Base-by-base conservation (phyloP, 2,888 invertebrate species). In the Hirtodrosophila duncani region DNA sequence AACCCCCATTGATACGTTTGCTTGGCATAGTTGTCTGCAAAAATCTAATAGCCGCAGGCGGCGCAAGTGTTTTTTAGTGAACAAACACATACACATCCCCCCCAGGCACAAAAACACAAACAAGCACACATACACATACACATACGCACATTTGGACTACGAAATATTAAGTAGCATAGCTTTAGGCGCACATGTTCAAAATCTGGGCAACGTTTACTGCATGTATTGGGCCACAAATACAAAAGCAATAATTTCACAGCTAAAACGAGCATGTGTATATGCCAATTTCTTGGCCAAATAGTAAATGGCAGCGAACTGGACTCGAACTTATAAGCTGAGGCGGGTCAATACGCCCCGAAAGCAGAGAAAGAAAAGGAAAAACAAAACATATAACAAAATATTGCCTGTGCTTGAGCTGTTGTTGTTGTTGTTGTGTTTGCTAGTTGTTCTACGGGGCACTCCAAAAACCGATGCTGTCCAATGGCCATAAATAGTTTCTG, bases 301-400 rank as follows among this genome's bases (percentile, higher is more conserved):
- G 69, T 80, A 72, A 71, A 74, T 72, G 66, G 34, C 59, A 80
- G 57, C 56, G 64, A 55, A 48, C 69, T 63, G 51, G 60, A 72
- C 77, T 74, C n/a, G 80, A 80, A 77, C 70, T 78, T 78, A 69
- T 77, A 80, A 80, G 78, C 79, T 61, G 53, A 46, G 59, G 51
- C 63, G 63, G 68, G 57, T 64, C 51, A 48, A 59, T 57, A 39
- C 70, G 51, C 45, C 8, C 13, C 4, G 7, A 13, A n/a, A 45
- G 11, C 21, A 27, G 29, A 34, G 11, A 43, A 36, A 27, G 3
- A 7, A 18, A 21, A 41, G 30, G 10, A 30, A 20, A 16, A 13
- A 27, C 27, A 42, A 39, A 46, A 29, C 37, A 55, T 45, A 64
- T 49, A 68, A 55, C 52, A 31, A 55, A 67, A 51, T 44, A 44